A percentile compares a stretch with the other conserved stretches of the same genome.
phyloP scores from a whole-genome alignment of 2,113 vertebrate species.

The Apeltes quadracus region DNA sequence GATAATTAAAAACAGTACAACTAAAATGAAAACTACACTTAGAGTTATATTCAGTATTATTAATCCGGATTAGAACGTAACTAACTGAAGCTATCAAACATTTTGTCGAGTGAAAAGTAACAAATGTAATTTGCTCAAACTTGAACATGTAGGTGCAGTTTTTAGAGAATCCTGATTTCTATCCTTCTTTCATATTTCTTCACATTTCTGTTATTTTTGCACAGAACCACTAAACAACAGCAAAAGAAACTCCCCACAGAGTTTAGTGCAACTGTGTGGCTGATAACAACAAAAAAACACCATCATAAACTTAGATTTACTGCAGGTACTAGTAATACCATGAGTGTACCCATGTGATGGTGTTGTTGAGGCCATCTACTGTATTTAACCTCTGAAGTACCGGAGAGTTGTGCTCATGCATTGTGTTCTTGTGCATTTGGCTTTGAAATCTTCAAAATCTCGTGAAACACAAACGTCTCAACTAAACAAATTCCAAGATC shows the following conservation, averaged over 20 bases:
- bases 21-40: too few species aligned
- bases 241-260: background rate
- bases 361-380: background rate
- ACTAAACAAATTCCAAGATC: background rate
- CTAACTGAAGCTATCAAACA: too few species aligned
- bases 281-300: background rate
- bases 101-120: too few species aligned
- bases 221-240: background rate
- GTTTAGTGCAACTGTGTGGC: background rate
- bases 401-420: background rate
- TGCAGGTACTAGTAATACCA: background rate
- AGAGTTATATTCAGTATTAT: too few species aligned
- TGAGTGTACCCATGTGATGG: background rate
- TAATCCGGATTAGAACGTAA: too few species aligned
- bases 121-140: too few species aligned
- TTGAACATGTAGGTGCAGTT: too few species aligned
- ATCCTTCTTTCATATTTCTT: background rate
- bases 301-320: slow-evolving; percentile 4
- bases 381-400: background rate
- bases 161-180: background rate
- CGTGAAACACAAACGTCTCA: background rate
- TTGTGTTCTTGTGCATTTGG: background rate
- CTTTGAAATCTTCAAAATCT: background rate
- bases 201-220: background rate
- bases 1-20: too few species aligned